Evolutionary conservation across 2,113 vertebrate species (phyloP).

Genomic region (Cephalophus harveyi): DNA sequence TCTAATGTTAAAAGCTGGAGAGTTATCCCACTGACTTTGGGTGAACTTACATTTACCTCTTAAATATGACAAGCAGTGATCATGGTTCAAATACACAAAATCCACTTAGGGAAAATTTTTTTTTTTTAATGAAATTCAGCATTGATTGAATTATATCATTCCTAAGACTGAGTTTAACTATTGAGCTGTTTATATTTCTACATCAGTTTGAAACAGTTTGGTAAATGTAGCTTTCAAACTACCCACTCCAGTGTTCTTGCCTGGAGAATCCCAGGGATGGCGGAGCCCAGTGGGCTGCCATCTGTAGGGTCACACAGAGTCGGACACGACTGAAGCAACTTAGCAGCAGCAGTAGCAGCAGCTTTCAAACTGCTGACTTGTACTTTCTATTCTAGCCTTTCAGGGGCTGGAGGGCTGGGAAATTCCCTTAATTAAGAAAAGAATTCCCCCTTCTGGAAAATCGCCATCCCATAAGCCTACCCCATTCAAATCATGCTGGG

Average conservation of each 20-base stretch:
- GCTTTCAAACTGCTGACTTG: too few species aligned
- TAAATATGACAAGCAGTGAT: constrained; percentile 23
- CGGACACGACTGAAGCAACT: too few species aligned
- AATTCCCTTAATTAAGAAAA: constrained; percentile 48
- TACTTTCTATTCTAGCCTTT: constrained; percentile 17
- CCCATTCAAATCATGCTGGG: constrained; percentile 27
- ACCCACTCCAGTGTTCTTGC: too few species aligned
- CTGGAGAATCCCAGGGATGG: too few species aligned
- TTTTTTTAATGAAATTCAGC: neutral
- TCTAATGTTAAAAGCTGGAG: neutral
- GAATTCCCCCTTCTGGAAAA: constrained; percentile 33
- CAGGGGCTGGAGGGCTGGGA: constrained; percentile 34
- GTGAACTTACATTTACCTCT: constrained; percentile 9
- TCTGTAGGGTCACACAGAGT: too few species aligned
- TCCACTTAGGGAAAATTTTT: neutral
- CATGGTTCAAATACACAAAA: constrained; percentile 16
- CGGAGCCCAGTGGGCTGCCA: too few species aligned
- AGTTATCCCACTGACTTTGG: neutral
- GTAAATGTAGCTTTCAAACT: constrained; percentile 37
- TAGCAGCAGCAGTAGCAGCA: too few species aligned
- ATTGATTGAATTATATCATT: constrained; percentile 50
- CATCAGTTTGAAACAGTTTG: constrained; percentile 54
- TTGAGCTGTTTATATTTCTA: constrained; percentile 52
- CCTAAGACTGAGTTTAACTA: constrained; percentile 33
- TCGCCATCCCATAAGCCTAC: constrained; percentile 4